phyloP scores from a whole-genome alignment of 1,140 invertebrate species.

The Argopecten irradians region DNA sequence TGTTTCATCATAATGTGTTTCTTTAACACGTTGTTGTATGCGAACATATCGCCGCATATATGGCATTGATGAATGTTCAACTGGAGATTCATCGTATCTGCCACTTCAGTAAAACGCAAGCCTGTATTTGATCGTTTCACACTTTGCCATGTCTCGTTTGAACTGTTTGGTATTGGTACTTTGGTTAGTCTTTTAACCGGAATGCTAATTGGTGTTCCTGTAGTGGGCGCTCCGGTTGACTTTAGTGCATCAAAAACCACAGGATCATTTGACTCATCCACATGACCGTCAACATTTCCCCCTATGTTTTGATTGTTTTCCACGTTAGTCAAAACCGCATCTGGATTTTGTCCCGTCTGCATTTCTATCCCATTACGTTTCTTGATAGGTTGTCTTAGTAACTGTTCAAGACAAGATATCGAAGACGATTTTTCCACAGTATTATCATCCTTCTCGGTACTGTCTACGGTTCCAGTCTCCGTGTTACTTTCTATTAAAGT shows the following conservation, averaged over 20 bases:
- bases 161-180: neutral
- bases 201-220: neutral
- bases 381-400: no score
- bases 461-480: neutral
- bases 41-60: neutral
- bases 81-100: neutral
- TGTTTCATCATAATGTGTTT: slow-evolving; percentile 43
- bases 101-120: neutral
- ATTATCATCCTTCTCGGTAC: no score
- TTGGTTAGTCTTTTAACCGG: neutral
- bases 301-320: no score
- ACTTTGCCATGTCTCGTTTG: neutral
- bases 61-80: neutral
- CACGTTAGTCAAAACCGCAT: no score
- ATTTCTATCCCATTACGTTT: no score
- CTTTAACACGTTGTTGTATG: neutral
- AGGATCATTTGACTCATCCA: neutral
- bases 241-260: no score
- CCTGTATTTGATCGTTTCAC: neutral
- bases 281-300: neutral
- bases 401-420: no score
- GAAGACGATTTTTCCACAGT: no score
- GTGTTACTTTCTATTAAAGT: neutral
- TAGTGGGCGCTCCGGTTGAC: neutral
- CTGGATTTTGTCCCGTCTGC: no score